These are phyloP conservation scores for Coturnix japonica DNA, from an alignment of 2,113 vertebrate genomes.

Conservation along the genomic window DNA sequence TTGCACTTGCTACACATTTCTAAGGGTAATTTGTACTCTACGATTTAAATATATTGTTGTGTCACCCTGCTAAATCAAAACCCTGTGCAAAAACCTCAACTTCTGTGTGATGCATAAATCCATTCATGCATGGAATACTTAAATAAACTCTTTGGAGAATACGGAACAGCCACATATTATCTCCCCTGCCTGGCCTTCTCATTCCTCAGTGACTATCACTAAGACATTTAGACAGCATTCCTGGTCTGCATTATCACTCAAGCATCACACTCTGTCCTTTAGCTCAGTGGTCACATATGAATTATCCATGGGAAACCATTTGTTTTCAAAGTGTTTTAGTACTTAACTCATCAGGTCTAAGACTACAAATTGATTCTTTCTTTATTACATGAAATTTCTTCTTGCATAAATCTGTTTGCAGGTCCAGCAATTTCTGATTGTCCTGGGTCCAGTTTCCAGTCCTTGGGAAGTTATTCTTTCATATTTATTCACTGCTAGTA, in stretches of 20 bases:
- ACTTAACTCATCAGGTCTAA: not conserved
- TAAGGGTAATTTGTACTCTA: not conserved
- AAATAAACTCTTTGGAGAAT: not conserved
- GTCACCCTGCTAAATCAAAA: not conserved
- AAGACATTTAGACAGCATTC: not conserved
- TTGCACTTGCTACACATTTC: not conserved
- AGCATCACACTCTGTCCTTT: not conserved
- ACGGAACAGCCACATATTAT: not conserved
- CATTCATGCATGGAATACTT: not conserved
- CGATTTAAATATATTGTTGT: not conserved
- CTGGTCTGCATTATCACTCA: not conserved
- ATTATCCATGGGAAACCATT: not conserved
- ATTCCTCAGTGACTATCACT: not conserved
- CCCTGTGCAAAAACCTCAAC: not conserved
- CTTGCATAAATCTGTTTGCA: not conserved
- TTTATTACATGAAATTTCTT: not conserved
- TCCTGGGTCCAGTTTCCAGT: not conserved
- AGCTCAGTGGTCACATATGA: not conserved
- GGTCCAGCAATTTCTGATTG: not conserved
- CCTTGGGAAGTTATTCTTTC: not conserved
- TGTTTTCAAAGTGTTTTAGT: not conserved
- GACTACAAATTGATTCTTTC: not conserved
- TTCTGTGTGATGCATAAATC: not conserved
- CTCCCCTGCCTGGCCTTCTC: not conserved
- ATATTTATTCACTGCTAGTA: not conserved